phyloP scores from a whole-genome alignment of 1,140 invertebrate species.

The Babylonia areolata region DNA sequence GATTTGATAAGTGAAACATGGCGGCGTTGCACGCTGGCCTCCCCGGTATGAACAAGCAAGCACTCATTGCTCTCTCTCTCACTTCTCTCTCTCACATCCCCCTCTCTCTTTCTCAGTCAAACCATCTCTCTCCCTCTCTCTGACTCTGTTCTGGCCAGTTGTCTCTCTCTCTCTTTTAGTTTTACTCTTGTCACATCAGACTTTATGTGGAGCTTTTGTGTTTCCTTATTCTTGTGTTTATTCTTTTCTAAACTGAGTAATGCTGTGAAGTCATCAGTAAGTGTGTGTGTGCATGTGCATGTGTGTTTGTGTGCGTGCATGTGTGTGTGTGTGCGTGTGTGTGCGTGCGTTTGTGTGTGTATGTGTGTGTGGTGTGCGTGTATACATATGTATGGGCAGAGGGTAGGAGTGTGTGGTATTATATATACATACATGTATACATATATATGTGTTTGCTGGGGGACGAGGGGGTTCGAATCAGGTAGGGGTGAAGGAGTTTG shows the following conservation, averaged over 20 bases:
- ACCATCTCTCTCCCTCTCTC: background rate
- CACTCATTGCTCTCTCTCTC: constrained; percentile 5
- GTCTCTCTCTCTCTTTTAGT: background rate
- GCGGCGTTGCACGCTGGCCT: constrained; percentile 6
- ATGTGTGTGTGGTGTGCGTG: too few species aligned
- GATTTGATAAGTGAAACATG: constrained; percentile 27
- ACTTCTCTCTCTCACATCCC: constrained; percentile 3
- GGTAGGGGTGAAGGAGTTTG: too few species aligned
- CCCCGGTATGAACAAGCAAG: background rate
- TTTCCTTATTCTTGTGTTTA: background rate
- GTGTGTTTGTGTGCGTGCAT: background rate
- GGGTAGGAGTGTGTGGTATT: too few species aligned
- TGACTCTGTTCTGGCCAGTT: background rate
- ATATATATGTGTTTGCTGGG: too few species aligned
- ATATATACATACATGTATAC: too few species aligned
- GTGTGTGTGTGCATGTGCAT: background rate
- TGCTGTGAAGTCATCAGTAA: background rate
- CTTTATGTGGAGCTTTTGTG: too few species aligned
- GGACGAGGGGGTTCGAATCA: too few species aligned
- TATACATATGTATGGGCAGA: too few species aligned
- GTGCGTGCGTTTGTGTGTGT: background rate
- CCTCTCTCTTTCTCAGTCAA: constrained; percentile 10
- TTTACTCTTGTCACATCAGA: background rate
- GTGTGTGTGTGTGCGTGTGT: background rate
- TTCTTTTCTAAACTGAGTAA: background rate